Base-by-base conservation (phyloP, 2,888 invertebrate species). In the Tipula lateralis region DNA sequence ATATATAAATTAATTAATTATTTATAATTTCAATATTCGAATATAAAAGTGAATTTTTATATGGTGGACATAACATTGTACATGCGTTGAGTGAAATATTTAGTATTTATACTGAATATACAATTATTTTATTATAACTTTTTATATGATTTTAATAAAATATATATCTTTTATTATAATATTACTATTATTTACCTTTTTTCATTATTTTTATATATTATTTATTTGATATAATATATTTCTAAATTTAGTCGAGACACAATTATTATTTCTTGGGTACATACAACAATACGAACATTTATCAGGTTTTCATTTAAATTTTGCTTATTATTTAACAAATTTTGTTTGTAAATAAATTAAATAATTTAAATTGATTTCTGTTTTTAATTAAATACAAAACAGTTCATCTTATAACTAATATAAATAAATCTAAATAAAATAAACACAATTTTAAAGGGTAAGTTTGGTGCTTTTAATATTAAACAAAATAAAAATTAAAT, bases 391-490 rank as follows among this genome's bases (percentile, higher is more conserved):
- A 83, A 83, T 29, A 16, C 6, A 83, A 83, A 83, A 30, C 7
- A 32, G 29, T 16, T 44, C 44, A 44, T 16, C n/a, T 29, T 30
- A 30, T 83, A n/a, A 83, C n/a, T 83, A 83, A 81, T 32, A 30
- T 83, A 30, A 32, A 83, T 83, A 30, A 81, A 83, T 83, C 3
- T 16, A 44, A 66, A 66, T 66, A 66, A 66, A 66, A 66, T 66
- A 24, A 66, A 66, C 24, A 66, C 30, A 83, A 83, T 34, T 34
- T 83, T 83, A 83, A 83, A 83, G 83, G 83, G 83, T 83, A 83
- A 83, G 83, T 83, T 34, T 83, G 83, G 83, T 83, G 83, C 83
- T 83, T 83, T 34, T 83, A 83, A 83, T 83, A 82, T 82, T 82
- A 82, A 82, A 30, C 29, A 82, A 82, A 82, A 82, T n/a, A 30